Evolutionary conservation across 2,888 invertebrate species (phyloP), one percentile per base, ranked within the genome.

Genomic region (Harpalus rufipes): DNA sequence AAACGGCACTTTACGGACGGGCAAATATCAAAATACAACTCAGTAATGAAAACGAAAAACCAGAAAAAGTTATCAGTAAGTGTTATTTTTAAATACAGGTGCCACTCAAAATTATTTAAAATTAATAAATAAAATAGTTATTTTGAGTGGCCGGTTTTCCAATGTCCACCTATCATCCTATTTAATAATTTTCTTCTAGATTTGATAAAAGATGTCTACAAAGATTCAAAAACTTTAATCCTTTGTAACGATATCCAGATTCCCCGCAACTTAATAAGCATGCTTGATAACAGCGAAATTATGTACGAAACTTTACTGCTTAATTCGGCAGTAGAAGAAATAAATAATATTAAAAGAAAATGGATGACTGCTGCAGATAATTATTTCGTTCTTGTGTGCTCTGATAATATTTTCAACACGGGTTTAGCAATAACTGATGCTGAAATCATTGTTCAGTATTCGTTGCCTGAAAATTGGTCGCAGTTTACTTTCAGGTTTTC

Each of bases 1-100:
- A 97, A 90, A 96, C 96, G 72, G 94, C 95, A 0, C 91, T 96
- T 12, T 96, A 95, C 90, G 95, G 94, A n/a, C 87, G 93, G 89
- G 91, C 92, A 86, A 85, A 91, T 88, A 90, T 93, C 68, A 90
- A 90, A 12, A 88, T 93, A 32, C 90, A 92, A 85, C 89, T 93
- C 85, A 85, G 91, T 1, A 89, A 90, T 32, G 90, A 91, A 7
- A 89, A 91, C 1, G 90, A 90, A 2, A 94, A 94, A 89, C 84
- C 90, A 0, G 87, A 90, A 1, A 89, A 89, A 39, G 88, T 94
- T 58, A 86, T 92, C 44, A 85, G 90, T 90, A 86, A 89, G 91
- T 90, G 0, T 63, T 82, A 56, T 81, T 56, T 51, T 51, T n/a
- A 10, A 59, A 59, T 7, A n/a, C n/a, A n/a, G n/a, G n/a, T n/a